These are phyloP conservation scores for Bellardia pandia DNA, from an alignment of 2,888 invertebrate species.

Conservation along the genomic window DNA sequence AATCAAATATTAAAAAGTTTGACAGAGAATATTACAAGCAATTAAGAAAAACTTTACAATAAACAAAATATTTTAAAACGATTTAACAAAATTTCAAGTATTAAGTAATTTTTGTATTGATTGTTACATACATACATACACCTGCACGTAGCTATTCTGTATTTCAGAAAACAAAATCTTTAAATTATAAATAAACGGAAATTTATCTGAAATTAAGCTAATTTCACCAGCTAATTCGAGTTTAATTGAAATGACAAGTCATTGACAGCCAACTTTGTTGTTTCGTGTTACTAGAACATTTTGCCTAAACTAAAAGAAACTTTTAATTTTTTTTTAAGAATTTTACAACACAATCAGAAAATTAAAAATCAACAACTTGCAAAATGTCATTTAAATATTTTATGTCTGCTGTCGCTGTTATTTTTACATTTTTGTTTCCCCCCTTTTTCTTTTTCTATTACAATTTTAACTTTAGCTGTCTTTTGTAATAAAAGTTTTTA, in stretches of 20 bases:
- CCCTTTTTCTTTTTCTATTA: background rate
- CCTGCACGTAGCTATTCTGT: no score
- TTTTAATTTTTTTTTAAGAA: background rate
- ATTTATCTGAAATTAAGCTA: no score
- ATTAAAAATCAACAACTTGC: conserved; percentile 35
- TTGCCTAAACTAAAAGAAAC: background rate
- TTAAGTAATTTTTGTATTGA: background rate
- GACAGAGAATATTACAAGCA: conserved; percentile 36
- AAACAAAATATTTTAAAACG: background rate
- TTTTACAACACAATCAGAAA: conserved; percentile 32
- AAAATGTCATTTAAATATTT: conserved; percentile 45
- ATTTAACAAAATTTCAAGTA: no score
- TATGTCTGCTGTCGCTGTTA: background rate
- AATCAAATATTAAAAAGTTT: conserved; percentile 58
- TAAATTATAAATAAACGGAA: no score
- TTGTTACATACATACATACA: no score
- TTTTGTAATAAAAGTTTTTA: conserved; percentile 37
- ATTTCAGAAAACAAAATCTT: no score
- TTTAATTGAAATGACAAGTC: conserved; percentile 31
- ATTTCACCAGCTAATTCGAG: background rate
- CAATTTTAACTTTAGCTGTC: conserved; percentile 4
- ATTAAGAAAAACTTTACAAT: background rate
- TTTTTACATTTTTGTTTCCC: background rate
- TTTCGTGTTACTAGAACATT: background rate
- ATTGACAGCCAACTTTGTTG: conserved; percentile 20